Evolutionary conservation across 2,888 invertebrate genomes (phyloP).

Genomic region (Hirtodrosophila confusa): DNA sequence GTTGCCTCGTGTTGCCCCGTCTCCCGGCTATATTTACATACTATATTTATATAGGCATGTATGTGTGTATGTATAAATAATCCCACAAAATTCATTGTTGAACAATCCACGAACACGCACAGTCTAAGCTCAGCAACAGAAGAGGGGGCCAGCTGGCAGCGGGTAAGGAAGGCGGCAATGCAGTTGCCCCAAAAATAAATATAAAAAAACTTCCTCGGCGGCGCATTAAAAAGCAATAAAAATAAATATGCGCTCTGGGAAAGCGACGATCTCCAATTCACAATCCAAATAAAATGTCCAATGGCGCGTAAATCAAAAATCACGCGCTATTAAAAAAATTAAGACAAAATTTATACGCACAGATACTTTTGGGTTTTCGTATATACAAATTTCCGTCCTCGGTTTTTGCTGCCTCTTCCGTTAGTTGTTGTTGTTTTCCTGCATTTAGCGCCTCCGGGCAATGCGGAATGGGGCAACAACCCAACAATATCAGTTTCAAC

Average conservation of each 20-base stretch:
- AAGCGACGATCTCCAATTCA: constrained; percentile 24
- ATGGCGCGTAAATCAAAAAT: constrained; percentile 79
- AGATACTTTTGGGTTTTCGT: constrained; percentile 8
- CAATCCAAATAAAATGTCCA: constrained; percentile 72
- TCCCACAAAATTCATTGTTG: constrained; percentile 75
- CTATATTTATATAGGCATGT: constrained; percentile 9
- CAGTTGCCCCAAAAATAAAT: constrained; percentile 48
- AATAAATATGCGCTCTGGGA: constrained; percentile 72
- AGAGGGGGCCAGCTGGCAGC: background rate
- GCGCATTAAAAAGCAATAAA: constrained; percentile 82
- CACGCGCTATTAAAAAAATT: constrained; percentile 68
- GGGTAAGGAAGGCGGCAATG: constrained; percentile 39
- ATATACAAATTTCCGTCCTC: constrained; percentile 38
- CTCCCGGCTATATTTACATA: constrained; percentile 33
- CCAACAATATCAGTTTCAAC: constrained; percentile 26
- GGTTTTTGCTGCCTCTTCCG: constrained; percentile 50
- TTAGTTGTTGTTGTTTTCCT: constrained; percentile 54
- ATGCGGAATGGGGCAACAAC: constrained; percentile 28
- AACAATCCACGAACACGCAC: constrained; percentile 56
- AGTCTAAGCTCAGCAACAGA: constrained; percentile 29
- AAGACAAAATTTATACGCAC: constrained; percentile 67
- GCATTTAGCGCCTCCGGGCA: constrained; percentile 69
- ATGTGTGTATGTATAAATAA: constrained; percentile 53
- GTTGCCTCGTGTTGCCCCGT: constrained; percentile 7
- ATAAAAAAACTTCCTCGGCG: constrained; percentile 70